phyloP scores from a whole-genome alignment of 2,113 vertebrate genomes.

The Phrynosoma platyrhinos region DNA sequence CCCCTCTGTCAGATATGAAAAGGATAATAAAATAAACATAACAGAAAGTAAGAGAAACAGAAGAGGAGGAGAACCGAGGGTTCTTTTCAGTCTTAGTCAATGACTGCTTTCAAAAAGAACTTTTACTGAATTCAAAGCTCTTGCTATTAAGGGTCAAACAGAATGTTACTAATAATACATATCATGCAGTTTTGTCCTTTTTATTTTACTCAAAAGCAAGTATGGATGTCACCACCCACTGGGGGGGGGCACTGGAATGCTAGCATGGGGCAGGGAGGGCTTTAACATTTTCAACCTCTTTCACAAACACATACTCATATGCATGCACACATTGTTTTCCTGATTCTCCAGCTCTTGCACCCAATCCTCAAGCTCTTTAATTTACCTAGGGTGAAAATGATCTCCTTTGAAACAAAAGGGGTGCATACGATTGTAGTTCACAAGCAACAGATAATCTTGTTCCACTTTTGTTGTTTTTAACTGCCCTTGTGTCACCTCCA shows the following conservation, averaged over 20 bases:
- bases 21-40: slow-evolving; percentile 26
- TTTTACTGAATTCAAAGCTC: background rate
- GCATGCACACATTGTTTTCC: background rate
- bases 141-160: background rate
- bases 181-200: background rate
- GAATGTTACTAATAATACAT: background rate
- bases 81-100: background rate
- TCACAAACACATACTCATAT: too few species aligned
- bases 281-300: background rate
- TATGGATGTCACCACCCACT: background rate
- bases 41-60: background rate
- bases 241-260: background rate
- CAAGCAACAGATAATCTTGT: background rate
- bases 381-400: background rate
- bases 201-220: background rate
- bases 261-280: background rate
- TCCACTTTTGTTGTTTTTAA: too few species aligned
- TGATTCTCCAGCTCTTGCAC: background rate
- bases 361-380: background rate
- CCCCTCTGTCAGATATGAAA: slow-evolving; percentile 37
- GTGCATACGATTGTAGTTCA: background rate
- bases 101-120: background rate
- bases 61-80: background rate
- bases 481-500: too few species aligned
- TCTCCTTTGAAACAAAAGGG: background rate